Evolutionary conservation across 2,888 invertebrate species (phyloP).

Genomic region (Melieria crassipennis): DNA sequence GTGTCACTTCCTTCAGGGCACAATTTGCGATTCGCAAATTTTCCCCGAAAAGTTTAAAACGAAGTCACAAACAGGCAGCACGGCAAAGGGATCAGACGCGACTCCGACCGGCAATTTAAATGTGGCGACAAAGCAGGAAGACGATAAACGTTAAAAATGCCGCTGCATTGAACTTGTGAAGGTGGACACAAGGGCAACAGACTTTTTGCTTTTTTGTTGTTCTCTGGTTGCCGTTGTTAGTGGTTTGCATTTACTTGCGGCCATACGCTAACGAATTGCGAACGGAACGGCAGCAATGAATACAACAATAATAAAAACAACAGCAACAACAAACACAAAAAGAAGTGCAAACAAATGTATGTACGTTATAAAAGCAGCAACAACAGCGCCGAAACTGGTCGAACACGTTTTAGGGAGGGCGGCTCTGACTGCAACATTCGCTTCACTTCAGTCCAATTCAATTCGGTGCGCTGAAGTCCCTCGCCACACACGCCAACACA

Average conservation of each 20-base stretch:
- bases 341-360: conserved; percentile 8
- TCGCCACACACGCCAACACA: not conserved
- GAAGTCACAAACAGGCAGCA: not conserved
- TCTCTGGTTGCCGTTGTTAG: no score
- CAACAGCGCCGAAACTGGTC: conserved; percentile 53
- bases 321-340: conserved; percentile 26
- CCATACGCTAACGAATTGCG: not conserved
- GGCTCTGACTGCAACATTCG: not conserved
- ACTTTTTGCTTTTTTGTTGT: not conserved
- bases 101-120: not conserved
- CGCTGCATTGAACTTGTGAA: conserved; percentile 10
- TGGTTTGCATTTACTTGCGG: no score
- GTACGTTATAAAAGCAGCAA: conserved; percentile 36
- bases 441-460: not conserved
- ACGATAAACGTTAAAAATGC: not conserved
- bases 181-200: conserved; percentile 16
- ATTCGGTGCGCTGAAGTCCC: no score
- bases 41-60: not conserved
- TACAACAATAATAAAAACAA: conserved; percentile 3
- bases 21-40: no score
- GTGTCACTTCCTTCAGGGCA: no score
- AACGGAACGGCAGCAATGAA: not conserved
- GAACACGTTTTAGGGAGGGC: conserved; percentile 54
- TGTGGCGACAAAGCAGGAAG: not conserved
- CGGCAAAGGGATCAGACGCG: not conserved